Conservation (phyloP, 2,797 vertebrate species). For the Vespertilio murinus region DNA sequence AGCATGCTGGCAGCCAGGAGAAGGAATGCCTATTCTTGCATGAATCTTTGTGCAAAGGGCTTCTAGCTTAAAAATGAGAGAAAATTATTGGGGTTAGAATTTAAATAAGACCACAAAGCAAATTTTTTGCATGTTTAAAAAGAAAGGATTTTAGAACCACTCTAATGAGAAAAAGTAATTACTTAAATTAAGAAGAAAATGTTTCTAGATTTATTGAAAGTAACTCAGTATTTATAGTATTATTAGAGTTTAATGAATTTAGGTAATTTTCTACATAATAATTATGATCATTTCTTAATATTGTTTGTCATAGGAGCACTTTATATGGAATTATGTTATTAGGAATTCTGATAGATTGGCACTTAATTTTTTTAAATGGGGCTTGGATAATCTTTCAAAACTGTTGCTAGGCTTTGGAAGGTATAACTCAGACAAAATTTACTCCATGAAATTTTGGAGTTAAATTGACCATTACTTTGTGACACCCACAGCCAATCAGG, state of each 20-base stretch:
- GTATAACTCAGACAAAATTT: neutral
- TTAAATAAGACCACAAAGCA: neutral
- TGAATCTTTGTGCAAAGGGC: too few relatives aligned
- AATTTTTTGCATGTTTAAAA: neutral
- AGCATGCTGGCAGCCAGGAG: too few relatives aligned
- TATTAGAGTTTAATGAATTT: neutral
- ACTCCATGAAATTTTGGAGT: too few relatives aligned
- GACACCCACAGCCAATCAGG: too few relatives aligned
- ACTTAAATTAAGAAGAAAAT: neutral
- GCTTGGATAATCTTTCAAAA: neutral
- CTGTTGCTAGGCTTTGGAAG: neutral
- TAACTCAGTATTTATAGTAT: neutral
- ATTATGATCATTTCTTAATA: neutral
- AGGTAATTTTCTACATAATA: neutral
- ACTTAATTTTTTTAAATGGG: neutral
- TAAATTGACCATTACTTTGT: too few relatives aligned
- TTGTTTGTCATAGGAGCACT: neutral
- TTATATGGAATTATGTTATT: neutral
- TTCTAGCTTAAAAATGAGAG: neutral
- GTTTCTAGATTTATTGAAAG: constrained; percentile 22
- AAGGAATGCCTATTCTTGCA: too few relatives aligned
- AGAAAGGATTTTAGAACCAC: neutral
- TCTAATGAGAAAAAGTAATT: neutral
- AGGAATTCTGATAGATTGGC: neutral
- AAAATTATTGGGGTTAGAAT: neutral